These are phyloP conservation scores for Hucho hucho DNA, from an alignment of 2,113 vertebrate genomes.

Conservation along the genomic window DNA sequence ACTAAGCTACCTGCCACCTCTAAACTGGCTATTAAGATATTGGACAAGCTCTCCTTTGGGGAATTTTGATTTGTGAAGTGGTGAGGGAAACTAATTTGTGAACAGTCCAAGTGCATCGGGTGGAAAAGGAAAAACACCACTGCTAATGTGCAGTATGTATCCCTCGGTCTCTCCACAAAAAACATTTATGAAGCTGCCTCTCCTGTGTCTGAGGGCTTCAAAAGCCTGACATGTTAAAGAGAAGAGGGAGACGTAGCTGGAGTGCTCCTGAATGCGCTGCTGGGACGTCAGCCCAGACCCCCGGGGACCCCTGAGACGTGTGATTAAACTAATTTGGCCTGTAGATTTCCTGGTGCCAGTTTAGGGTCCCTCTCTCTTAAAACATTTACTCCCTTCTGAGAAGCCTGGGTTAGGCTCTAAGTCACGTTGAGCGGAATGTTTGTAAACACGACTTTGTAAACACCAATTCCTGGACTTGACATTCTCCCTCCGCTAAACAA, in stretches of 20 bases:
- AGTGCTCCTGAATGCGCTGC: conserved; percentile 45
- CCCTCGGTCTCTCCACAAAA: conserved; percentile 42
- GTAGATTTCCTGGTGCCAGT: conserved; percentile 63
- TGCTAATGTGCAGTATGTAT: conserved; percentile 62
- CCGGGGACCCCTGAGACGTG: conserved; percentile 67
- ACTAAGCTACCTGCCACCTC: conserved; percentile 30
- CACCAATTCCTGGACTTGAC: conserved; percentile 48
- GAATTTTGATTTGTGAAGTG: conserved; percentile 54
- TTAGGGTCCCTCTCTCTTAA: conserved; percentile 50
- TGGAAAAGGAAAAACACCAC: conserved; percentile 29
- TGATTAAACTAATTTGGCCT: conserved; percentile 73
- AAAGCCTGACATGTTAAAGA: conserved; percentile 58
- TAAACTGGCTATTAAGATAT: conserved; percentile 35
- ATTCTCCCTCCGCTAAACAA: conserved; percentile 38
- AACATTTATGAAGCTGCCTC: conserved; percentile 51
- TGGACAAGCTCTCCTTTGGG: conserved; percentile 37
- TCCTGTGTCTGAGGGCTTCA: conserved; percentile 35
- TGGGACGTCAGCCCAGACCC: conserved; percentile 64
- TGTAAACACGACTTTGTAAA: conserved; percentile 56
- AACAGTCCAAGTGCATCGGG: conserved; percentile 29
- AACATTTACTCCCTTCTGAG: conserved; percentile 31
- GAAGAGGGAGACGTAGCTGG: conserved; percentile 43
- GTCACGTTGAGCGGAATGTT: conserved; percentile 45
- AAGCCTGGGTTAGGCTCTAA: conserved; percentile 44
- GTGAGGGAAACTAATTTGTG: conserved; percentile 40